phyloP scores from a whole-genome alignment of 2,888 invertebrate species.

The Thumatha senex region DNA sequence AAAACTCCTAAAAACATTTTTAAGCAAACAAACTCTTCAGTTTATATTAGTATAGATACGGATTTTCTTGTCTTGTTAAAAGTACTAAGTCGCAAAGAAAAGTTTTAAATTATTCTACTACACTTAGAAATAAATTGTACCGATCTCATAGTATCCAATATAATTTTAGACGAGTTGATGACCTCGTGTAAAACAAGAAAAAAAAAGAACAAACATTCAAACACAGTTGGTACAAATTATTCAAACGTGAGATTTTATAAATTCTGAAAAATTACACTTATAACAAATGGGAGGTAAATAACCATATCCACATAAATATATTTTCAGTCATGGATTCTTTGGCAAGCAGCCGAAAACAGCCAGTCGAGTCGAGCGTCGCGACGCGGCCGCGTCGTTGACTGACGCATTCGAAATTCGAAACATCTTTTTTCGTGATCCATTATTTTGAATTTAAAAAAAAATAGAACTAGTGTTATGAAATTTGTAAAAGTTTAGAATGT shows the following conservation, averaged over 20 bases:
- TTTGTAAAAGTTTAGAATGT: slow-evolving; percentile 9
- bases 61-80: too few relatives aligned
- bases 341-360: slow-evolving; percentile 73
- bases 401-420: slow-evolving; percentile 40
- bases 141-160: too few relatives aligned
- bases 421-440: slow-evolving; percentile 47
- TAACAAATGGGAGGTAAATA: slow-evolving; percentile 48
- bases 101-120: too few relatives aligned
- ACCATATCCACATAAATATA: slow-evolving; percentile 76
- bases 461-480: slow-evolving; percentile 26
- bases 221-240: not conserved
- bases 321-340: slow-evolving; percentile 74
- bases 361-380: slow-evolving; percentile 72
- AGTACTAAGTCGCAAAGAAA: too few relatives aligned
- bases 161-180: not conserved
- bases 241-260: not conserved
- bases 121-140: too few relatives aligned
- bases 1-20: too few relatives aligned
- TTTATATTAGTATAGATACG: too few relatives aligned
- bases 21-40: too few relatives aligned
- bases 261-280: slow-evolving; percentile 29
- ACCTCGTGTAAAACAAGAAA: not conserved
- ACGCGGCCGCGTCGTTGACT: slow-evolving; percentile 62
- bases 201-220: not conserved
- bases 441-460: slow-evolving; percentile 30